Conservation (phyloP, 2,888 invertebrate genomes). For the Dasysyrphus albostriatus region DNA sequence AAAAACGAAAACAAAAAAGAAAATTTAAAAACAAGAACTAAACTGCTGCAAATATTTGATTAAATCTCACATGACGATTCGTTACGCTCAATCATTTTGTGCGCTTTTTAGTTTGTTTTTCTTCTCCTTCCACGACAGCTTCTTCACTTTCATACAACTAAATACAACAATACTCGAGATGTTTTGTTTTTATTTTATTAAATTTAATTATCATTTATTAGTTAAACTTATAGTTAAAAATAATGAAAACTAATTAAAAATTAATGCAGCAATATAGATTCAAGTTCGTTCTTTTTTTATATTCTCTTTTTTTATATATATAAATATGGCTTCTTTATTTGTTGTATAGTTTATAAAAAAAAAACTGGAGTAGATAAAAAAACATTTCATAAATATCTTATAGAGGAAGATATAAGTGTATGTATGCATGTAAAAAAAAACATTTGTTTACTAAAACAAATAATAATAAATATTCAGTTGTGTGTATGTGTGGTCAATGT, state of each 20-base stretch:
- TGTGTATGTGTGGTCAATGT: conserved; percentile 66
- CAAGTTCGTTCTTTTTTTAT: conserved; percentile 30
- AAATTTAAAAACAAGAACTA: conserved; percentile 26
- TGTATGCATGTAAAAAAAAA: conserved; percentile 36
- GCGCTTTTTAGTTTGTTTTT: conserved; percentile 51
- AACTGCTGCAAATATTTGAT: conserved; percentile 71
- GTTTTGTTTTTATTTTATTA: not conserved
- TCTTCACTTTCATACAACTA: conserved; percentile 39
- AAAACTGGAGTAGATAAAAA: conserved; percentile 60
- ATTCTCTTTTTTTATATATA: conserved; percentile 55
- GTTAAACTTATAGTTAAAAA: conserved; percentile 63
- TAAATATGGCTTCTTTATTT: conserved; percentile 70
- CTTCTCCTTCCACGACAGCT: conserved; percentile 2
- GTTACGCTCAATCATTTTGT: conserved; percentile 50
- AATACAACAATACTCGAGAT: conserved; percentile 63
- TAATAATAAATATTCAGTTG: conserved; percentile 67
- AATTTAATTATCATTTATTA: conserved; percentile 47
- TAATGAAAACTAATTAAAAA: conserved; percentile 61
- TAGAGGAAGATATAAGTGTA: conserved; percentile 55
- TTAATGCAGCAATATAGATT: conserved; percentile 68
- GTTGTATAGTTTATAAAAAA: conserved; percentile 73
- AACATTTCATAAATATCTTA: conserved; percentile 71
- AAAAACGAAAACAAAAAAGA: conserved; percentile 13
- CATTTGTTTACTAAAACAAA: conserved; percentile 64
- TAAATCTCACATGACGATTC: conserved; percentile 61